Evolutionary conservation across 2,113 vertebrate species (phyloP), one percentile per base, ranked within the genome.

Genomic region (Rhinolophus ferrumequinum): DNA sequence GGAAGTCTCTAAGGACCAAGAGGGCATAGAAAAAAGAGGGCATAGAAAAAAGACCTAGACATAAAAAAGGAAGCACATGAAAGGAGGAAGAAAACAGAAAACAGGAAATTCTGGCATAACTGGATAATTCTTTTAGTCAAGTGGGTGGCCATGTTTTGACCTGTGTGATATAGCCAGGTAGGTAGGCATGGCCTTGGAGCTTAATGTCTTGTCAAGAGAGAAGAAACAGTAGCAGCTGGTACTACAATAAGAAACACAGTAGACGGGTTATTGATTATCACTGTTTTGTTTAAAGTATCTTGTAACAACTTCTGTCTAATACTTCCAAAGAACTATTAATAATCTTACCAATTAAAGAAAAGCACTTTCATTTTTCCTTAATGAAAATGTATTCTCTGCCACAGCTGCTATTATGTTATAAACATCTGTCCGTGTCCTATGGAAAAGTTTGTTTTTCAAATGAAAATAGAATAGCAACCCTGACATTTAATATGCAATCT

Each of bases 371-470:
- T 97, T 96, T 93, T 97, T 85, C 41, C 38, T 98, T 82, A 96
- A 80, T 38, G 18, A 79, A 97, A 97, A 58, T 96, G 69, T 62
- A n/a, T 92, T 95, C 33, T 56, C 13, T 83, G 44, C 52, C 73
- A 92, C 84, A 97, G 92, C 79, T 98, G 96, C 47, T 98, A 26
- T 96, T 97, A 96, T 92, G 56, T 86, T 96, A 97, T 15, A 81
- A 98, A 95, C 92, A 97, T 98, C 97, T 98, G 92, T 70, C n/a
- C 60, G 38, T 87, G 84, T 82, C 80, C 56, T 92, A 82, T 93
- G 64, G 85, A 95, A 93, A 47, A 93, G 90, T 97, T 75, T 97
- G 33, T 94, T 93, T 98, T 94, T 47, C 83, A 96, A 96, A 96
- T 95, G 21, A 97, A 98, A 96, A 79, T 38, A 77, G 0, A 92